Evolutionary conservation across 2,888 invertebrate species (phyloP).

Genomic region (Drosophila aldrichi): DNA sequence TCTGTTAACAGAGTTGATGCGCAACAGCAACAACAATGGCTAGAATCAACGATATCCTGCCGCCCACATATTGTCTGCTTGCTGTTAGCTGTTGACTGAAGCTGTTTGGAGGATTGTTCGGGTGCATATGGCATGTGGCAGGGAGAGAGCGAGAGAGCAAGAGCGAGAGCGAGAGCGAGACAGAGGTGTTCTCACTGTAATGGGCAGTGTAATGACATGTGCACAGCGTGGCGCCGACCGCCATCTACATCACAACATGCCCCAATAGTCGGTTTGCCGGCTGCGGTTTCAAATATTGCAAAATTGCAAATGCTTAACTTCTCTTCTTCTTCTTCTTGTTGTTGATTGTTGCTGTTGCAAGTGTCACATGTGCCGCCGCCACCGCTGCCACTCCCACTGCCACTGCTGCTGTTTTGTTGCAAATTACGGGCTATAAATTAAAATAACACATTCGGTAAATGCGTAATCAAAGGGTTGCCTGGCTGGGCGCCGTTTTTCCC

Average conservation of each 20-base stretch:
- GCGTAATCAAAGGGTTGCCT: constrained; percentile 60
- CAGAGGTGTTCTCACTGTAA: constrained; percentile 37
- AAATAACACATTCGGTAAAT: constrained; percentile 77
- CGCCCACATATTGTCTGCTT: constrained; percentile 19
- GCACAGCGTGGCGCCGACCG: constrained; percentile 41
- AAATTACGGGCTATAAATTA: constrained; percentile 75
- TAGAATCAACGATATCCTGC: constrained; percentile 58
- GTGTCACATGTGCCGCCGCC: constrained; percentile 41
- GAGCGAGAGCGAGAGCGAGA: constrained; percentile 21
- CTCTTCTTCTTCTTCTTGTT: constrained; percentile 36
- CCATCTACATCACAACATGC: constrained; percentile 27
- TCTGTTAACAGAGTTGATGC: constrained; percentile 60
- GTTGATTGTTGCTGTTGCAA: constrained; percentile 26
- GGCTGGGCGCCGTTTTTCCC: background rate
- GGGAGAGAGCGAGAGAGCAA: constrained; percentile 23
- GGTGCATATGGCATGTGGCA: background rate
- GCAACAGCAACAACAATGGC: constrained; percentile 38
- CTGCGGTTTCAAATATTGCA: constrained; percentile 81
- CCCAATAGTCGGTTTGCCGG: constrained; percentile 51
- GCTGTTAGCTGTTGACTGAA: constrained; percentile 36
- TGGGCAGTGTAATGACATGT: constrained; percentile 65
- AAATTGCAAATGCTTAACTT: constrained; percentile 71
- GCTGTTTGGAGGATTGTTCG: constrained; percentile 16
- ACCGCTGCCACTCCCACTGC: background rate
- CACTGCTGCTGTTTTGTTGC: constrained; percentile 40